Evolutionary conservation across 1,140 invertebrate genomes (phyloP).

Genomic region (Aradophagus sp.): DNA sequence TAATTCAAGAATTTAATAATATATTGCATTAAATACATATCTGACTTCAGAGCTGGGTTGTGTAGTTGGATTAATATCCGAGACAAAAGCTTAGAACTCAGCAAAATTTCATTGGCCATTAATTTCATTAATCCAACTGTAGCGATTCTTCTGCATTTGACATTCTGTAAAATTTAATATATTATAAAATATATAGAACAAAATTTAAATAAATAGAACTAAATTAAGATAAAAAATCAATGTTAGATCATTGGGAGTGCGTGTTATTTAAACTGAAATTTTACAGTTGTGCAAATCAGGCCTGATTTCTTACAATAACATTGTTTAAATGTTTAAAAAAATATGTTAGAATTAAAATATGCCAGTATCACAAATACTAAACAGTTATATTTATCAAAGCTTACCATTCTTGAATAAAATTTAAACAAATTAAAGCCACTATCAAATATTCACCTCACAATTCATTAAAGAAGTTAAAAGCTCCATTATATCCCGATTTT

Average conservation of each 20-base stretch:
- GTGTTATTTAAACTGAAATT: too few relatives aligned
- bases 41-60: conserved; percentile 76
- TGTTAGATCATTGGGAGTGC: too few relatives aligned
- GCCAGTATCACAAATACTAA: not conserved
- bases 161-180: conserved; percentile 57
- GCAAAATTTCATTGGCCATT: conserved; percentile 66
- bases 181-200: too few relatives aligned
- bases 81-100: conserved; percentile 72
- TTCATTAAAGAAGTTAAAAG: conserved; percentile 63
- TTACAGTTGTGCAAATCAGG: too few relatives aligned
- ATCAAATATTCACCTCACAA: conserved; percentile 59
- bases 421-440: too few relatives aligned
- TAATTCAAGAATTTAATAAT: conserved; percentile 78
- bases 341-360: not conserved
- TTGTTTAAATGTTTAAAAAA: too few relatives aligned
- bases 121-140: conserved; percentile 70
- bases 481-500: conserved; percentile 58
- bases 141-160: conserved; percentile 61
- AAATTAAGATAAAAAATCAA: conserved; percentile 18
- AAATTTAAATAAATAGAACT: not conserved
- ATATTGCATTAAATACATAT: conserved; percentile 75
- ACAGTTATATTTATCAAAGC: not conserved
- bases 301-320: too few relatives aligned
- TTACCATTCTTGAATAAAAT: not conserved
- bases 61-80: conserved; percentile 78